Conservation (phyloP, 2,888 invertebrate species). For the Hedychridium roseum region DNA sequence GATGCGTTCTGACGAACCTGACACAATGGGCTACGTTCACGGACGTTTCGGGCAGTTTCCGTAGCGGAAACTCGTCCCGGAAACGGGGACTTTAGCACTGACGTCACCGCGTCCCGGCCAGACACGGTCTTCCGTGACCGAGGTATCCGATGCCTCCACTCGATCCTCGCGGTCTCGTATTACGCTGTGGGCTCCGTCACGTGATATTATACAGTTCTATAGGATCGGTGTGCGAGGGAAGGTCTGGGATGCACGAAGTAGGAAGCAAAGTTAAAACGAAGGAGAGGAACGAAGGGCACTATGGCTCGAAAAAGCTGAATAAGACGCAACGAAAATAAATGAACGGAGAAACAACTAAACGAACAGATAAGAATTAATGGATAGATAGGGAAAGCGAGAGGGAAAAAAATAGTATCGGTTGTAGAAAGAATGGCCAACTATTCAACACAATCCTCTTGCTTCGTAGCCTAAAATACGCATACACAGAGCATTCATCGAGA, state of each 20-base stretch:
- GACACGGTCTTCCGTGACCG: slow-evolving; percentile 10
- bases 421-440: neutral
- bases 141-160: slow-evolving; percentile 32
- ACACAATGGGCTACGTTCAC: slow-evolving; percentile 51
- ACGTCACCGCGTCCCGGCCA: slow-evolving; percentile 37
- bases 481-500: too few relatives aligned
- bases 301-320: neutral
- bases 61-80: slow-evolving; percentile 53
- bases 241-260: slow-evolving; percentile 13
- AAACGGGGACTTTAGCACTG: slow-evolving; percentile 54
- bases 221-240: too few relatives aligned
- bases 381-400: neutral
- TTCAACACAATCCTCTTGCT: too few relatives aligned
- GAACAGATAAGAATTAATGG: neutral
- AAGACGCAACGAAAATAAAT: too few relatives aligned
- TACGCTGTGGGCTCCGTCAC: slow-evolving; percentile 33
- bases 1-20: slow-evolving; percentile 38
- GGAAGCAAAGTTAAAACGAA: slow-evolving; percentile 11
- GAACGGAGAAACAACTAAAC: too few relatives aligned
- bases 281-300: neutral
- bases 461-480: too few relatives aligned
- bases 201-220: too few relatives aligned
- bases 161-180: slow-evolving; percentile 35
- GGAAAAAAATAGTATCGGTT: neutral
- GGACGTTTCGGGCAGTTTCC: slow-evolving; percentile 53